These are phyloP conservation scores for Pandemis cinnamomeana DNA, from an alignment of 2,888 invertebrate species.

Conservation along the genomic window DNA sequence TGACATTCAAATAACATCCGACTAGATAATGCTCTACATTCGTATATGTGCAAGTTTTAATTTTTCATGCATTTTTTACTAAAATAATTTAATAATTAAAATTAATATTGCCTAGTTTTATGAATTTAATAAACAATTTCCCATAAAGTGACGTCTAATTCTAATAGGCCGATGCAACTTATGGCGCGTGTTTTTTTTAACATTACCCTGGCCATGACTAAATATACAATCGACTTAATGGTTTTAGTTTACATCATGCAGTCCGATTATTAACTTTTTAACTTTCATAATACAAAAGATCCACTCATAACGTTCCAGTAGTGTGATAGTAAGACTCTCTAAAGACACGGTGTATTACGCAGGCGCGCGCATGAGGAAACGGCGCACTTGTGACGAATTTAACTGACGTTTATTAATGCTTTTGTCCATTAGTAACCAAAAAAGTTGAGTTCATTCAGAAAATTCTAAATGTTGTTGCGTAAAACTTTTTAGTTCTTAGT, in stretches of 20 bases:
- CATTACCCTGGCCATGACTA: too few relatives aligned
- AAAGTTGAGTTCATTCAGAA: constrained; percentile 14
- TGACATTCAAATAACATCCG: too few relatives aligned
- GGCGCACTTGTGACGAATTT: constrained; percentile 19
- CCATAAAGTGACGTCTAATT: too few relatives aligned
- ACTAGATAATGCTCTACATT: too few relatives aligned
- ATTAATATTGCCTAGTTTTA: too few relatives aligned
- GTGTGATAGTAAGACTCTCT: background rate
- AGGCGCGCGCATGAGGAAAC: constrained; percentile 21
- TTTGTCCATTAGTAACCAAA: constrained; percentile 33
- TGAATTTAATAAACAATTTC: too few relatives aligned
- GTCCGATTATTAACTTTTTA: background rate
- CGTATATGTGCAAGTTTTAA: too few relatives aligned
- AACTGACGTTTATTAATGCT: constrained; percentile 31
- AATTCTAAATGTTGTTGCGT: constrained; percentile 13
- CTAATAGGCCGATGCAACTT: too few relatives aligned
- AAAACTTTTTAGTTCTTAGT: constrained; percentile 8
- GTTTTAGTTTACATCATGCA: background rate
- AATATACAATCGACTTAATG: background rate
- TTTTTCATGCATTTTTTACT: too few relatives aligned
- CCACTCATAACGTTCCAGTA: background rate
- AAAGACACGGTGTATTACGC: constrained; percentile 18
- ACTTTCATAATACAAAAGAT: background rate
- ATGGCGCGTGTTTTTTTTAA: too few relatives aligned
- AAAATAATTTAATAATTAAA: too few relatives aligned